Conservation (phyloP, 2,797 vertebrate species). For the Champsocephalus esox region DNA sequence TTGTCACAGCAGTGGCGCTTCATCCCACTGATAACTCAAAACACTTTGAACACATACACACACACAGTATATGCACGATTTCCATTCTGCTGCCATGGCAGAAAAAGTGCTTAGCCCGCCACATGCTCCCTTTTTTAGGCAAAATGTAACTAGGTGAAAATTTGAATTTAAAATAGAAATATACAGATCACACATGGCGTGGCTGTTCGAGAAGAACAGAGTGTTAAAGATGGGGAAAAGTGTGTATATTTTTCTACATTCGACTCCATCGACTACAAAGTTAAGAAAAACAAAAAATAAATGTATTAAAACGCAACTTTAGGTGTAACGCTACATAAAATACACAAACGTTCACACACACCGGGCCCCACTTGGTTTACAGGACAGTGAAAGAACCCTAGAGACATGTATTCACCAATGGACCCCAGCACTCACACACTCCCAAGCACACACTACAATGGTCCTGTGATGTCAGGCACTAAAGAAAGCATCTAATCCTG, state of each 20-base stretch:
- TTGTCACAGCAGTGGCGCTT: constrained; percentile 78
- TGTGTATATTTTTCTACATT: constrained; percentile 10
- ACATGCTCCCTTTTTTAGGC: constrained; percentile 62
- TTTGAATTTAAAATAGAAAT: constrained; percentile 73
- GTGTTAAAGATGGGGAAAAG: constrained; percentile 1
- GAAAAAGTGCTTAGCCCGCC: constrained; percentile 80
- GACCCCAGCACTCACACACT: constrained; percentile 15
- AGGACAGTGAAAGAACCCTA: constrained; percentile 30
- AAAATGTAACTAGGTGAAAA: constrained; percentile 76
- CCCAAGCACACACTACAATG: constrained; percentile 22
- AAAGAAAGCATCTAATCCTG: constrained; percentile 72
- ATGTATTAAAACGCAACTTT: background rate
- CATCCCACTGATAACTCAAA: constrained; percentile 80
- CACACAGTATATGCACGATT: constrained; percentile 36
- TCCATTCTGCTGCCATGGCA: constrained; percentile 78
- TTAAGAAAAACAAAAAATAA: constrained; percentile 19
- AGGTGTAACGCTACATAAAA: background rate
- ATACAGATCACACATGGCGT: constrained; percentile 2
- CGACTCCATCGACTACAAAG: constrained; percentile 1
- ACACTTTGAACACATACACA: constrained; percentile 72
- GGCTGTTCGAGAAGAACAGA: constrained; percentile 1
- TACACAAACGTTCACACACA: background rate
- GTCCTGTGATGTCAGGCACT: constrained; percentile 45
- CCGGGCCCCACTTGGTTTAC: background rate
- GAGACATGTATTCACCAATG: constrained; percentile 31